Evolutionary conservation across 2,113 vertebrate species (phyloP).

Genomic region (Mohoua ochrocephala): DNA sequence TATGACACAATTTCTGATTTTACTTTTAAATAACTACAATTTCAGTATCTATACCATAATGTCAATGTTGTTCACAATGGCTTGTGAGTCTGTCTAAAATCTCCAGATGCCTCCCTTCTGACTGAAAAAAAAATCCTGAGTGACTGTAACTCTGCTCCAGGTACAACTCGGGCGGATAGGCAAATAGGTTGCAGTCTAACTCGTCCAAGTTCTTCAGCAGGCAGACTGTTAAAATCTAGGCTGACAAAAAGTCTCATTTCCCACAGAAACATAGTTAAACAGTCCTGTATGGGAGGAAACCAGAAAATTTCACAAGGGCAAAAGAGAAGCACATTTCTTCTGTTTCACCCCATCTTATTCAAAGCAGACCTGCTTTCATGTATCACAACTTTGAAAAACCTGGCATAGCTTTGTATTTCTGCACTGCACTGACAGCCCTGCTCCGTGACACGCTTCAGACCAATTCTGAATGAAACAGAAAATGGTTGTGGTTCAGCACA

Average conservation of each 20-base stretch:
- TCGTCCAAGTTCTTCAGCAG: neutral
- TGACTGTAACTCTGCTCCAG: neutral
- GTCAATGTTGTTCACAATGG: neutral
- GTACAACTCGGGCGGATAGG: neutral
- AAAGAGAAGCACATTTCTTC: neutral
- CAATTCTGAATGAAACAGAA: neutral
- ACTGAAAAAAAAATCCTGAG: neutral
- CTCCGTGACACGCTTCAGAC: neutral
- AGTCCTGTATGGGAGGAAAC: neutral
- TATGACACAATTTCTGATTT: neutral
- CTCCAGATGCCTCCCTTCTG: neutral
- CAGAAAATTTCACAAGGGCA: neutral
- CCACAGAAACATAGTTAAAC: neutral
- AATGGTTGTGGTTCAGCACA: neutral
- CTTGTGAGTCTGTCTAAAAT: neutral
- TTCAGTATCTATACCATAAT: neutral
- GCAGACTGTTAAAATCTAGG: neutral
- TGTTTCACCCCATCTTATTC: neutral
- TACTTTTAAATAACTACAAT: neutral
- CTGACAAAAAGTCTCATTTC: neutral
- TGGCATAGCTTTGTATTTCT: neutral
- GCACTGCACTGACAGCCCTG: neutral
- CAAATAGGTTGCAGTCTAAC: neutral
- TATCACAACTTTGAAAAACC: neutral
- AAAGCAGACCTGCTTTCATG: neutral